These are phyloP conservation scores for Sciaenops ocellatus DNA, from an alignment of 2,797 vertebrate genomes.

Conservation along the genomic window DNA sequence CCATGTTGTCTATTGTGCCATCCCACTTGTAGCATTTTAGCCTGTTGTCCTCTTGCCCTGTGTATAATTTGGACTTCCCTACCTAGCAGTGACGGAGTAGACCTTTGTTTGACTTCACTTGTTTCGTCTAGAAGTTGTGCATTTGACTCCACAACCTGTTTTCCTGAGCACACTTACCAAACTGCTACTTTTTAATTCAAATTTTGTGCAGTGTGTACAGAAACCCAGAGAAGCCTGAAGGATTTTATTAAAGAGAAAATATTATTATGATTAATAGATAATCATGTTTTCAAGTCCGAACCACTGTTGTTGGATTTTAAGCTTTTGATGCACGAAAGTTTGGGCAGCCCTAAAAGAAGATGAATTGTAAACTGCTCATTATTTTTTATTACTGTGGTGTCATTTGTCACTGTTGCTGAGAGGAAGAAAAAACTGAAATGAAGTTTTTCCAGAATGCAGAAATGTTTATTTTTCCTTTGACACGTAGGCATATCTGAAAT, in stretches of 20 bases:
- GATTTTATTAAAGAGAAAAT: not conserved
- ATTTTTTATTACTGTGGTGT: not conserved
- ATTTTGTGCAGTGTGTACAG: not conserved
- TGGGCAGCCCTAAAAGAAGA: not conserved
- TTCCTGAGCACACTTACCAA: not conserved
- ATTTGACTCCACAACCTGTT: constrained; percentile 3
- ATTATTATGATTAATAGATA: not conserved
- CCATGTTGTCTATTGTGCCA: not conserved
- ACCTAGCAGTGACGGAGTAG: too few relatives aligned
- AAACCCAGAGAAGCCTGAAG: not conserved
- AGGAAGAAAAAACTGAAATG: not conserved
- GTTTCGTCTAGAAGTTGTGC: not conserved
- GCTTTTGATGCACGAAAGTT: not conserved
- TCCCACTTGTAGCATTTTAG: not conserved
- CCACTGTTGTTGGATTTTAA: not conserved
- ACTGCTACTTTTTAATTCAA: not conserved
- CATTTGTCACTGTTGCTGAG: not conserved
- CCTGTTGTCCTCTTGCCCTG: not conserved
- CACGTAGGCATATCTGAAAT: constrained; percentile 17
- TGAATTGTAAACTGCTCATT: not conserved
- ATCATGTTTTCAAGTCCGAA: not conserved
- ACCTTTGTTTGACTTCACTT: not conserved
- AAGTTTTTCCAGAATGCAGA: constrained; percentile 14
- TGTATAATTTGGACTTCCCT: too few relatives aligned
- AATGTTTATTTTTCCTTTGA: constrained; percentile 40